phyloP scores from a whole-genome alignment of 2,888 invertebrate genomes.

The Tipula unca region DNA sequence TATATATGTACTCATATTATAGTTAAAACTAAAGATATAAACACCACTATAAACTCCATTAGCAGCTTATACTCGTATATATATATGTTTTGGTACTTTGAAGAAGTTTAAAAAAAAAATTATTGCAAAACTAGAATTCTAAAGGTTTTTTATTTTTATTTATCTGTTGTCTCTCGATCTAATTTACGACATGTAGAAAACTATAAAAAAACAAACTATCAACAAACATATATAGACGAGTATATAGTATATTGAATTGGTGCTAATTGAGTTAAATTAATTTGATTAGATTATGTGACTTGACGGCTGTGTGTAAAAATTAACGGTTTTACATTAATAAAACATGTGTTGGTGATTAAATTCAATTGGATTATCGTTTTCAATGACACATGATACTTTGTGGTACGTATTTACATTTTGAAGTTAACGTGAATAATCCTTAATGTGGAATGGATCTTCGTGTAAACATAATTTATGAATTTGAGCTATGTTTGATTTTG shows the following conservation, averaged over 20 bases:
- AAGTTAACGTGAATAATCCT: too few relatives aligned
- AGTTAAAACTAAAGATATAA: too few relatives aligned
- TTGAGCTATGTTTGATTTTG: too few relatives aligned
- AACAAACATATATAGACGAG: background rate
- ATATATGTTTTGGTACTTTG: background rate
- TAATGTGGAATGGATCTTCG: too few relatives aligned
- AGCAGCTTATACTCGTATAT: background rate
- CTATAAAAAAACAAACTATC: background rate
- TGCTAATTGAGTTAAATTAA: conserved; percentile 8
- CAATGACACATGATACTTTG: too few relatives aligned
- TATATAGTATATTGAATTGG: background rate
- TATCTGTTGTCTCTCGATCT: background rate
- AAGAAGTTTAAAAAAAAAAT: background rate
- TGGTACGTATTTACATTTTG: too few relatives aligned
- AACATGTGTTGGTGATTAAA: too few relatives aligned
- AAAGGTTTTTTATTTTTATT: background rate
- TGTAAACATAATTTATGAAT: too few relatives aligned
- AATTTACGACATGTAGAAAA: background rate
- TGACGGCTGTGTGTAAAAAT: background rate
- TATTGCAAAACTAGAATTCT: background rate
- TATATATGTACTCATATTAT: background rate
- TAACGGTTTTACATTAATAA: background rate
- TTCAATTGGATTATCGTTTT: too few relatives aligned
- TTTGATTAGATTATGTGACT: background rate
- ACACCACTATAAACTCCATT: background rate